phyloP scores from a whole-genome alignment of 2,113 vertebrate species.

The Melanocharis versteri region DNA sequence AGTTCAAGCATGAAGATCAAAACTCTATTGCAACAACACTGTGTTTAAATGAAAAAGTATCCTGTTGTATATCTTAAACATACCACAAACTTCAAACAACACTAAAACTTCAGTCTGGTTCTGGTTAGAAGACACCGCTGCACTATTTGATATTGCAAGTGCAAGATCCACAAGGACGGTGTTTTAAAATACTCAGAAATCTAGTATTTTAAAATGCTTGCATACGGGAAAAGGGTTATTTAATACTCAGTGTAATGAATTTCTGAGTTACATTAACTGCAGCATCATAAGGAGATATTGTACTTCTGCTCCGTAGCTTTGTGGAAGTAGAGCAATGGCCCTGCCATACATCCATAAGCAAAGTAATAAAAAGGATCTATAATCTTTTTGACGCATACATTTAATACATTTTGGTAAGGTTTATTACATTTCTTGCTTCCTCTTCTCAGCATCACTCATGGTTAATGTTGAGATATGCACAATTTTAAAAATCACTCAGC shows the following conservation, averaged over 20 bases:
- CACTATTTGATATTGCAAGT: neutral
- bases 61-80: neutral
- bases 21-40: neutral
- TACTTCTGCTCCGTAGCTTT: neutral
- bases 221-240: neutral
- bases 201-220: neutral
- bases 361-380: neutral
- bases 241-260: neutral
- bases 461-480: neutral
- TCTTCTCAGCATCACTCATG: neutral
- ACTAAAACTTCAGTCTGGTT: neutral
- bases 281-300: neutral
- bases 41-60: neutral
- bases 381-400: neutral
- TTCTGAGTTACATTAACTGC: neutral
- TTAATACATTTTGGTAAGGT: neutral
- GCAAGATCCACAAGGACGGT: neutral
- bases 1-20: neutral
- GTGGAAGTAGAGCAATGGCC: neutral
- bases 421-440: neutral
- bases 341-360: neutral
- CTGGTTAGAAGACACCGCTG: neutral
- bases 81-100: neutral
- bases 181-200: constrained; percentile 25
- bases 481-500: neutral